Percentiles rank a stretch among this genome's conserved stretches.
phyloP scores from a whole-genome alignment of 2,888 invertebrate species.

The Mallateleia sp. region DNA sequence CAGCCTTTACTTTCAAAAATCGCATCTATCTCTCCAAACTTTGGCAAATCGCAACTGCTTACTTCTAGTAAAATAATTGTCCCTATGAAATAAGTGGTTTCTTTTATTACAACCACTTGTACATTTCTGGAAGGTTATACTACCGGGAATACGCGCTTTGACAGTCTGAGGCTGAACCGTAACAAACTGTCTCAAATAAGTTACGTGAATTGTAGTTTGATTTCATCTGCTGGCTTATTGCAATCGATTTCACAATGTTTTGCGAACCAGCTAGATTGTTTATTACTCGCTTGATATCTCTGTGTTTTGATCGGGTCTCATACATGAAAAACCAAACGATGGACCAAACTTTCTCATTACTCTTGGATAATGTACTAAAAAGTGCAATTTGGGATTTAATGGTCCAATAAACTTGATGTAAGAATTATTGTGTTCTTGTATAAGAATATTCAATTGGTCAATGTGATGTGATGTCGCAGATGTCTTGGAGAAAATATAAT shows the following conservation, averaged over 20 bases:
- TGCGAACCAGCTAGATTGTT: conserved; percentile 19
- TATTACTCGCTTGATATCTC: conserved; percentile 5
- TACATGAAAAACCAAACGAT: background rate
- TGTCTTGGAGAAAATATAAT: conserved; percentile 16
- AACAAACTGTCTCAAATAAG: background rate
- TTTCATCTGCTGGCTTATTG: conserved; percentile 1
- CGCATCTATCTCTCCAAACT: conserved; percentile 24
- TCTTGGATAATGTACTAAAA: conserved; percentile 16
- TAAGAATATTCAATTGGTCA: conserved; percentile 26
- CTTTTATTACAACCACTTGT: conserved; percentile 27
- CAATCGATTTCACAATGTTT: conserved; percentile 18
- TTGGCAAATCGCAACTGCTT: conserved; percentile 10
- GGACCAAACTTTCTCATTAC: conserved; percentile 16
- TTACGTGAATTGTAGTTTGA: background rate
- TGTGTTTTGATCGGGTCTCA: conserved; percentile 11
- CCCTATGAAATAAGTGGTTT: conserved; percentile 24
- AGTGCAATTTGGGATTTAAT: conserved; percentile 16
- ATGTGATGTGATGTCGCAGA: conserved; percentile 14
- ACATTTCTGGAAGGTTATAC: background rate
- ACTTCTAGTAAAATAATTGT: conserved; percentile 28
- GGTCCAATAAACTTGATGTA: conserved; percentile 14
- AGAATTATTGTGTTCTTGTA: conserved; percentile 36
- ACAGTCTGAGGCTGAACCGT: background rate
- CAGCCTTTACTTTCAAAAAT: conserved; percentile 6
- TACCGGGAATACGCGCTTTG: background rate